Evolutionary conservation across 2,888 invertebrate species (phyloP).

Genomic region (Phasia obesa): DNA sequence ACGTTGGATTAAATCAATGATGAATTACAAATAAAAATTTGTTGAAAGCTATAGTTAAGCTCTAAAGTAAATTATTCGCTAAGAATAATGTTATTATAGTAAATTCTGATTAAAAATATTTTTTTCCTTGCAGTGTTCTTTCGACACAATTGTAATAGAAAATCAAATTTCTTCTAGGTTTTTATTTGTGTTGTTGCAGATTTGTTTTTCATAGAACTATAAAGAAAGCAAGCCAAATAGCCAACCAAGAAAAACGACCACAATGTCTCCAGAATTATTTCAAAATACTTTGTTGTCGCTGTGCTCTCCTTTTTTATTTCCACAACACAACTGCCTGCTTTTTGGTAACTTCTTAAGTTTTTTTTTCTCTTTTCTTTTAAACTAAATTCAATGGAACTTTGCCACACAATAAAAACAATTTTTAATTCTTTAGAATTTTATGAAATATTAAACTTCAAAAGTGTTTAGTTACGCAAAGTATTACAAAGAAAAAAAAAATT

Average conservation of each 20-base stretch:
- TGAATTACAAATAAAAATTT: too few species aligned
- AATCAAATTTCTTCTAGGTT: constrained; percentile 58
- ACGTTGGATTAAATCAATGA: too few species aligned
- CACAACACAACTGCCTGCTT: constrained; percentile 12
- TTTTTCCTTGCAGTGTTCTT: neutral
- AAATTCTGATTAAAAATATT: neutral
- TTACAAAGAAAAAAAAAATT: constrained; percentile 36
- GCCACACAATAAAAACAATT: constrained; percentile 54
- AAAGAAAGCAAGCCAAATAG: neutral
- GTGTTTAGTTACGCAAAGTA: constrained; percentile 64
- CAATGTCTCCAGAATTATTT: constrained; percentile 43
- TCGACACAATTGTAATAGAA: neutral
- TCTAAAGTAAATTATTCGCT: too few species aligned
- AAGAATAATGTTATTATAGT: constrained; percentile 4
- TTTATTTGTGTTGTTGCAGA: constrained; percentile 30
- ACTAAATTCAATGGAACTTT: constrained; percentile 65
- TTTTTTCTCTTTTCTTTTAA: neutral
- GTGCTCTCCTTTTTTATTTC: constrained; percentile 18
- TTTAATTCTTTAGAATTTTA: constrained; percentile 66
- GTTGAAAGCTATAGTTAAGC: too few species aligned
- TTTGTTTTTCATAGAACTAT: constrained; percentile 43
- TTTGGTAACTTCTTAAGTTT: constrained; percentile 52
- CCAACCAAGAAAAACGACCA: constrained; percentile 21
- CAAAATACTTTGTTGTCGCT: constrained; percentile 26
- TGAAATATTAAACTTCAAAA: constrained; percentile 67